Evolutionary conservation across 2,888 invertebrate species (phyloP), one percentile per base, ranked within the genome.

Genomic region (Drosophila mercatorum): DNA sequence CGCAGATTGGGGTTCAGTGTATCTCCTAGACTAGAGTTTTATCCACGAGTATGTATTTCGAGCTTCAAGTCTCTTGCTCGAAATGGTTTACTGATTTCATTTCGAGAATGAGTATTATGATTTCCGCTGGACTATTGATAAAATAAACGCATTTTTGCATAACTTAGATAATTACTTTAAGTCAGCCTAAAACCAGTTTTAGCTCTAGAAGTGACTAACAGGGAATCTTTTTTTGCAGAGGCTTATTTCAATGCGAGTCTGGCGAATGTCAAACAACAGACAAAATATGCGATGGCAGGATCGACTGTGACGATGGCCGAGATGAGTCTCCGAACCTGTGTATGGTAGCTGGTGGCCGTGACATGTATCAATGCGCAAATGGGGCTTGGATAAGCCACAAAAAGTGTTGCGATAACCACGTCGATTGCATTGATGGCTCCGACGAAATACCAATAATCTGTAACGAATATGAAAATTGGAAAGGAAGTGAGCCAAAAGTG

Each of bases 241-340:
- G n/a, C 14, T 0, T 52, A 12, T 1, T 71, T 0, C 12, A 65
- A 10, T 83, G 80, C 38, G 7, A 5, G 8, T 0, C 17, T 0
- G 36, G 11, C 0, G 0, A 60, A 3, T 80, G 72, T 28, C 10
- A 53, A 10, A 0, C 51, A 2, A 0, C 0, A 0, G 0, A 5
- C 0, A 28, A 44, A 7, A 34, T 12, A n/a, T 71, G 80, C 43
- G 10, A 79, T 41, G 28, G 40, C 0, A 5, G 0, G 0, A 14
- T 66, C 3, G 77, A 80, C 34, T 80, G 77, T 10, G 34, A 2
- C 0, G 58, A 83, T 44, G 80, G 77, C 0, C 34, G 73, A 8
- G 80, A 80, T 26, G 76, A 80, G 55, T 83, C 83, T 3, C 2
- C 71, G 7, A 64, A 67, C 2, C 3, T 67, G 0, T 82, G 80